These are phyloP conservation scores for Sorex fumeus DNA, from an alignment of 2,113 vertebrate genomes.

Conservation along the genomic window DNA sequence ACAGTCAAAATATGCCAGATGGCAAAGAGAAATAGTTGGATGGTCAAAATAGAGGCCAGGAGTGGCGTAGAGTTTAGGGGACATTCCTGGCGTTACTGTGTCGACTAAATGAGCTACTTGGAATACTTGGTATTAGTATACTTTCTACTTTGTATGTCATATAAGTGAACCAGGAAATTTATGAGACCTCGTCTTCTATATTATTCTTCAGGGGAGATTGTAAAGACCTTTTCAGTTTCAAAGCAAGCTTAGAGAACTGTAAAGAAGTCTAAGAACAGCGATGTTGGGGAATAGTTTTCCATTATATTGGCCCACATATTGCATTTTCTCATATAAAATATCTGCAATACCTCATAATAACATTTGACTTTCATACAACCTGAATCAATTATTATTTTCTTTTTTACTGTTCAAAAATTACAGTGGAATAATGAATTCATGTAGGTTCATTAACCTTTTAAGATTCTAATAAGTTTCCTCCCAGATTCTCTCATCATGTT, in stretches of 20 bases:
- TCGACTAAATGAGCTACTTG: neutral
- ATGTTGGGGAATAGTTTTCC: neutral
- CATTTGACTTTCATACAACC: slow-evolving; percentile 1
- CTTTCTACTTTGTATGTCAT: neutral
- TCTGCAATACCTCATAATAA: neutral
- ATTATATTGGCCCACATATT: neutral
- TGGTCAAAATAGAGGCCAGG: neutral
- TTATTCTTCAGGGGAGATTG: neutral
- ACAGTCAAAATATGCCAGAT: neutral
- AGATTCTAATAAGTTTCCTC: neutral
- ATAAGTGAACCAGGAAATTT: neutral
- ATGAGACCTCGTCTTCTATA: too few species aligned
- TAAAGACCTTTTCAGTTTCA: slow-evolving; percentile 7
- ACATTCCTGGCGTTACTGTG: neutral
- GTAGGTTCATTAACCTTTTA: neutral
- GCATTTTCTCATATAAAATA: neutral
- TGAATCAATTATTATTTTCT: neutral
- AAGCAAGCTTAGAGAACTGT: neutral
- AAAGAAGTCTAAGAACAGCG: neutral
- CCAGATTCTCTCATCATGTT: neutral
- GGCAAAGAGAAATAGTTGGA: neutral
- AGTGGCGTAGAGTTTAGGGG: neutral
- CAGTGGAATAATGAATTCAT: neutral
- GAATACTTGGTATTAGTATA: neutral
- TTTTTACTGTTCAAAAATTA: neutral